A percentile compares a stretch with the other conserved stretches of the same genome.
phyloP scores from a whole-genome alignment of 2,113 vertebrate genomes.

The Saguinus imperator region DNA sequence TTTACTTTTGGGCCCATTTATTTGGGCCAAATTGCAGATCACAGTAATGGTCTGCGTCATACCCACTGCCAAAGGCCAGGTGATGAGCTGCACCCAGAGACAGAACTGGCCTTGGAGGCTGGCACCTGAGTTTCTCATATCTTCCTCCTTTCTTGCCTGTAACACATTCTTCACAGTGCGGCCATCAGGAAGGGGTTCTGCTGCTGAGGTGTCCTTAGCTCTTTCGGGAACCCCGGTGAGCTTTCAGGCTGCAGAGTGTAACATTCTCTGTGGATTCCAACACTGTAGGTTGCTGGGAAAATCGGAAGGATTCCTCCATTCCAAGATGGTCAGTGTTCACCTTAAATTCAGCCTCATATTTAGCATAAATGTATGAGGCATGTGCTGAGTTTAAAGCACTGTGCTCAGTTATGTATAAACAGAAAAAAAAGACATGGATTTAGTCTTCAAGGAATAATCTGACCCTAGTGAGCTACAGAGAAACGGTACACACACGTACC shows the following conservation, averaged over 20 bases:
- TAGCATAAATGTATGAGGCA: not conserved
- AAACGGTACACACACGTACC: not conserved
- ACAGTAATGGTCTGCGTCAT: not conserved
- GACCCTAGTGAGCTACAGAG: not conserved
- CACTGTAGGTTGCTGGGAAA: not conserved
- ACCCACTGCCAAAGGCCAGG: not conserved
- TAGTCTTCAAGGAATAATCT: not conserved
- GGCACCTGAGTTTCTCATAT: not conserved
- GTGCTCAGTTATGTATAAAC: not conserved
- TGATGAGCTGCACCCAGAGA: not conserved
- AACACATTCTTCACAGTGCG: not conserved
- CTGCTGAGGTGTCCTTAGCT: not conserved
- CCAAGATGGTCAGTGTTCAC: not conserved
- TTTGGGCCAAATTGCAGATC: not conserved
- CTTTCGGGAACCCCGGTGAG: not conserved
- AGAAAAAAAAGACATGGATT: not conserved
- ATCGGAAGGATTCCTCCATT: not conserved
- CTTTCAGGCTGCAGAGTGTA: not conserved
- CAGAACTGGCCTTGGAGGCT: not conserved
- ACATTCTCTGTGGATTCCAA: not conserved
- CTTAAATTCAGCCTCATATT: not conserved
- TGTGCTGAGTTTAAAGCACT: not conserved
- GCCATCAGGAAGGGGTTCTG: not conserved
- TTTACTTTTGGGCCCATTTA: conserved; percentile 30
- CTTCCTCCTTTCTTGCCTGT: not conserved